Evolutionary conservation across 2,797 vertebrate species (phyloP), one percentile per base, ranked within the genome.

Genomic region (Bovichtus variegatus): DNA sequence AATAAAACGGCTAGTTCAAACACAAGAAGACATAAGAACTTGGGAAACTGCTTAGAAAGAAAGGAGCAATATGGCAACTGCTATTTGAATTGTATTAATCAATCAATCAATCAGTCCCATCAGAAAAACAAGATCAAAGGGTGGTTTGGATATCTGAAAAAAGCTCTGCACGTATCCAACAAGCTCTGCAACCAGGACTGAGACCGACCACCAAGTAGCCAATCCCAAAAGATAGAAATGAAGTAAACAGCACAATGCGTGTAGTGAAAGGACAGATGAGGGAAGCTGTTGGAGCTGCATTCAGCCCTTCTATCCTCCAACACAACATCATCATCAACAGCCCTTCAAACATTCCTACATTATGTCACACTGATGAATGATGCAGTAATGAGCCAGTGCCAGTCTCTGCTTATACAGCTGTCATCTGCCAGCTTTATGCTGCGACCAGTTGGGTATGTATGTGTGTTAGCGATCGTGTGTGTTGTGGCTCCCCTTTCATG

Each of bases 321-420:
- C 62, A 84, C 78, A 87, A 84, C 77, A 81, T 68, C 83, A 85
- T 88, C 88, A 86, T 90, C 87, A 84, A 78, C 79, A 76, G 79
- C 86, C 79, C 76, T 81, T 90, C 82, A 85, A 78, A 82, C 78
- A 76, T 85, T 83, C 80, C 78, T 87, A 84, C 87, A 90, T 87
- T 86, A 79, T 92, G 90, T 87, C 89, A 87, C 74, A 34, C 72
- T 69, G 88, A 85, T 86, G 91, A 92, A 90, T 84, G 91, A 91
- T 76, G 85, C 74, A 40, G 76, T 84, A 90, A 89, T 89, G 90
- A 92, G 76, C 85, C 74, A 40, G 83, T 82, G 82, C 70, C 70
- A 74, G 68, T 82, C 78, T 82, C 61, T 81, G 81, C 74, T 79
- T 87, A 81, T 83, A 80, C 81, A 91, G 90, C 91, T 90, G 90